phyloP scores from a whole-genome alignment of 2,113 vertebrate species.

The Sinosuthora webbiana region DNA sequence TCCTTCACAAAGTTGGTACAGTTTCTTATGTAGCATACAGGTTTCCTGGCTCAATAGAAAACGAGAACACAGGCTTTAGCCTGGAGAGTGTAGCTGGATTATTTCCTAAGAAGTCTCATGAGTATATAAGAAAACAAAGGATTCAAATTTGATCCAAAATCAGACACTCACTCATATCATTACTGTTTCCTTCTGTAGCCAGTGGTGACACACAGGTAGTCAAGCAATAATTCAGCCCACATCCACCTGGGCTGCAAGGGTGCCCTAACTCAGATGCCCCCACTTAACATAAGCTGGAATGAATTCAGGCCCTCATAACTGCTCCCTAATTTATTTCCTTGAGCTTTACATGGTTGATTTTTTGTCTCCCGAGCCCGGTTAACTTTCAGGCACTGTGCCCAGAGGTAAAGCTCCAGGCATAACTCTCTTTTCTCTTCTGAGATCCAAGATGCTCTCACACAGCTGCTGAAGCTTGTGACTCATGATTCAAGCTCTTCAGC shows the following conservation, averaged over 20 bases:
- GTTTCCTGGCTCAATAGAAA: not conserved
- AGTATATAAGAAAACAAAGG: not conserved
- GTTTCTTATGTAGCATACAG: not conserved
- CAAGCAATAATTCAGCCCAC: not conserved
- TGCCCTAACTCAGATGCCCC: not conserved
- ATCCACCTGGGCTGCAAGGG: not conserved
- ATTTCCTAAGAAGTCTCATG: not conserved
- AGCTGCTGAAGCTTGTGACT: not conserved
- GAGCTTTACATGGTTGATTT: not conserved
- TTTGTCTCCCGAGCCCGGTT: not conserved
- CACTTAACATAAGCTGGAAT: not conserved
- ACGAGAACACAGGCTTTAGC: not conserved
- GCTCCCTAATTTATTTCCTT: not conserved
- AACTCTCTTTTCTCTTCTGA: not conserved
- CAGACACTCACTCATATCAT: not conserved
- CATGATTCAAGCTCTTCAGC: not conserved
- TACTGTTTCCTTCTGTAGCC: not conserved
- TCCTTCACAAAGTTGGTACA: not conserved
- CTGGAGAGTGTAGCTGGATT: not conserved
- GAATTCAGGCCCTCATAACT: not conserved
- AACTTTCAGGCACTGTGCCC: not conserved
- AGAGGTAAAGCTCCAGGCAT: not conserved
- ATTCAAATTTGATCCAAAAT: not conserved
- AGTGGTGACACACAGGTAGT: accelerated
- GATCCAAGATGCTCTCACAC: not conserved